Base-by-base conservation (phyloP, 2,797 vertebrate genomes). In the Holocentrus rufus region DNA sequence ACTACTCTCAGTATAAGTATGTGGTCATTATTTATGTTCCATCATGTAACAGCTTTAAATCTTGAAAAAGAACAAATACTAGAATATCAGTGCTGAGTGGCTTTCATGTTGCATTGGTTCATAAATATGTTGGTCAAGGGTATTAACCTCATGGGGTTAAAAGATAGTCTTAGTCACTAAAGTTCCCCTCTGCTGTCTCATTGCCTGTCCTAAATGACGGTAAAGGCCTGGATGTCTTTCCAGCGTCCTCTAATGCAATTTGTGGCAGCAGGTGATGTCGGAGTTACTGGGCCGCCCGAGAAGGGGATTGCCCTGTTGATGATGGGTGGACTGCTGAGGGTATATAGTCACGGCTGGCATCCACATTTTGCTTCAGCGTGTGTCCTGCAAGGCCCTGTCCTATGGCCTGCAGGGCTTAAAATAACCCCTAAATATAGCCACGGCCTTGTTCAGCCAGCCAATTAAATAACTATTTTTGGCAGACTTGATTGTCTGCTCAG, bases 401-500 rank as follows among this genome's bases (percentile, higher is more conserved):
- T 90, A 13, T 72, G 65, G 74, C 75, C 78, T 31, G 13, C 47
- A 31, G 57, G 69, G 82, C 88, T 91, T 90, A 81, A 90, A 92
- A 92, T 93, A 91, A 75, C 85, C 72, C 75, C 78, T 85, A 84
- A 81, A 90, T 91, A 89, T 92, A 93, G 83, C 39, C 6, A 7
- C 6, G 47, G 79, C 71, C 83, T 81, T 83, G 47, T 88, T 86
- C 69, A 76, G 79, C 63, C 53, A 39, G 77, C 65, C 85, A 91
- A 88, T 93, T 91, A 92, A 88, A 84, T 15, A 7, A 71, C 71
- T 91, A 91, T 92, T 91, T 90, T 85, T 83, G 80, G 73, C 31
- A 23, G 27, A 11, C 57, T 73, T 85, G 76, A 90, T 86, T 85
- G 80, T 82, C 76, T 83, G 74, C 36, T 68, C 5, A 13, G 63